These are phyloP conservation scores for Tupiocoris notatus DNA, from an alignment of 2,888 invertebrate species.

Conservation along the genomic window DNA sequence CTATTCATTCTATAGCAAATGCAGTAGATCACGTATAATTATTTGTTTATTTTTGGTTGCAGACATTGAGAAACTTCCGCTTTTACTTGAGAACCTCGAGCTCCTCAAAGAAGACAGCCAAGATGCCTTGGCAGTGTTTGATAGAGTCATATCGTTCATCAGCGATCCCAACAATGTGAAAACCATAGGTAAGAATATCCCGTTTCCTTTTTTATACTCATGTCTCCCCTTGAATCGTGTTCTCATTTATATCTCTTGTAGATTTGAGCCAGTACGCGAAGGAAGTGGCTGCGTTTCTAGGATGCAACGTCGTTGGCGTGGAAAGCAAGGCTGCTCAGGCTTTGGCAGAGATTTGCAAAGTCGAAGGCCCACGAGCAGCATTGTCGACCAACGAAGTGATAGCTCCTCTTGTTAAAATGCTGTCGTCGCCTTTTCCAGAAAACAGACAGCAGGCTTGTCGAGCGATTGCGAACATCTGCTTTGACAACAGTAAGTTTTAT, in stretches of 20 bases:
- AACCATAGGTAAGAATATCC: constrained; percentile 27
- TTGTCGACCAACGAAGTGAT: constrained; percentile 46
- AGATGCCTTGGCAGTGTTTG: constrained; percentile 47
- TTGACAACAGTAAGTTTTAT: constrained; percentile 67
- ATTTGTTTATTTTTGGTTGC: too few relatives aligned
- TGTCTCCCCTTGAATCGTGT: too few relatives aligned
- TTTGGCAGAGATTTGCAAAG: constrained; percentile 79
- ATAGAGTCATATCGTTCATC: constrained; percentile 44
- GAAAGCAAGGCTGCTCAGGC: constrained; percentile 63
- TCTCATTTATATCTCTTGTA: constrained; percentile 23
- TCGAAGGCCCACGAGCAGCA: constrained; percentile 65
- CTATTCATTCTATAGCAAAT: too few relatives aligned
- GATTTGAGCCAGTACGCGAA: constrained; percentile 44
- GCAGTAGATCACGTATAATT: too few relatives aligned
- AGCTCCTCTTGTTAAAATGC: constrained; percentile 47
- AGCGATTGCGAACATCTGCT: constrained; percentile 85
- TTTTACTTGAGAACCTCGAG: constrained; percentile 49
- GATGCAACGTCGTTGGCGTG: constrained; percentile 49
- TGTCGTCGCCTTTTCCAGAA: constrained; percentile 44
- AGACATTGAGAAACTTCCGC: constrained; percentile 49
- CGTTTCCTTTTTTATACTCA: too few relatives aligned
- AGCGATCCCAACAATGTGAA: constrained; percentile 31
- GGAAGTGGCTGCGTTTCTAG: constrained; percentile 46
- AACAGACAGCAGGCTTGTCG: constrained; percentile 70
- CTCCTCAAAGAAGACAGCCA: constrained; percentile 50